Evolutionary conservation across 37 sponge, comb jelly and placozoan genomes (phyloP), one percentile per base, ranked within the genome.

Genomic region (Axinella damicornis): DNA sequence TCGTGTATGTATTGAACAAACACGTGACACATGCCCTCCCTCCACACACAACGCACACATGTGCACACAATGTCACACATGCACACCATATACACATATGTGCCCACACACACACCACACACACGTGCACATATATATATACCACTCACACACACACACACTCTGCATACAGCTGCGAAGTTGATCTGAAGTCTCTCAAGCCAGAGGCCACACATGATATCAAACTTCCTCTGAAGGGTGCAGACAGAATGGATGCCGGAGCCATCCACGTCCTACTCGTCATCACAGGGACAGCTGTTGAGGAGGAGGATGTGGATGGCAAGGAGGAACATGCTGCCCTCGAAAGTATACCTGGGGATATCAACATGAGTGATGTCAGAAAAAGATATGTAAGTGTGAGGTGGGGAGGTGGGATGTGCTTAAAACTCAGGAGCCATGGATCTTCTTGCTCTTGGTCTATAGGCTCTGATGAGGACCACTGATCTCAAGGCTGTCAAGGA

Each of bases 181-280:
- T 94, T 40, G 87, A 94, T 31, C 70, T 89, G 19, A 28, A 34
- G 17, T 37, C 36, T 17, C 66, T 88, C 54, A 40, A 21, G 28
- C 73, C 33, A 13, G 91, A 94, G 25, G 64, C 33, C 59, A 82
- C 87, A 21, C 88, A 94, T 30, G 71, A 90, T 15, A 34, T 95
- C 65, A 31, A n/a, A 6, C 68, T 91, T 0, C 46, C 69, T 32
- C 71, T 95, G 36, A 64, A 63, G 20, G 82, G 68, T 22, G 72
- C 59, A 0, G 59, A 83, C 18, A 77, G 68, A 2, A 36, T 33
- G n/a, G 79, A 71, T 17, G 41, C 82, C 18, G 91, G 92, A 22
- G 65, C 61, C 6, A 71, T 94, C 56, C 85, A 81, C 24, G 34
- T 94, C 31, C 74, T 83, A 5, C 76, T 94, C 28, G 53, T 55